phyloP scores from a whole-genome alignment of 2,797 vertebrate species.

The Artibeus jamaicensis region DNA sequence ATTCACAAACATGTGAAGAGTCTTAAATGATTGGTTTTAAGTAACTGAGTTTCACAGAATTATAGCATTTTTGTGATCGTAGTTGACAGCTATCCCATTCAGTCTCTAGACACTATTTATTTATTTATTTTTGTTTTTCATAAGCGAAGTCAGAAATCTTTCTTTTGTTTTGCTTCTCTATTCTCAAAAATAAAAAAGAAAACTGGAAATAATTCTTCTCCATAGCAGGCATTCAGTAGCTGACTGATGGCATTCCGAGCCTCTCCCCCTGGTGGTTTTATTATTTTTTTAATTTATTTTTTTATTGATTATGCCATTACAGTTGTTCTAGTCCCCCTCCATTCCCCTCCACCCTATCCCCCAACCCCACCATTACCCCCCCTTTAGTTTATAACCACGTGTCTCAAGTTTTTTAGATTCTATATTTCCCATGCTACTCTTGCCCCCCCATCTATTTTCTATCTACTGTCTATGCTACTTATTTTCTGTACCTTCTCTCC shows the following conservation, averaged over 20 bases:
- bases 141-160: background rate
- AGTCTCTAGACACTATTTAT: background rate
- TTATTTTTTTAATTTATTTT: no score
- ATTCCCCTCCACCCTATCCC: no score
- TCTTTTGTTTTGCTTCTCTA: background rate
- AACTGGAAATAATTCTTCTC: background rate
- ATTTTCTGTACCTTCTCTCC: no score
- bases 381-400: no score
- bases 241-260: background rate
- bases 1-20: background rate
- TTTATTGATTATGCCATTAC: no score
- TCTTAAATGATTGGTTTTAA: background rate
- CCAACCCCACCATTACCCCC: no score
- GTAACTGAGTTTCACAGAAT: background rate
- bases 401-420: no score
- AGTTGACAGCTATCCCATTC: background rate
- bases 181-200: background rate
- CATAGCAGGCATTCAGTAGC: background rate
- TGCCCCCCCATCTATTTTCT: no score
- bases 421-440: no score
- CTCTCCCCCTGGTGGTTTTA: background rate
- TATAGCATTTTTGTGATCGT: background rate
- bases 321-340: no score
- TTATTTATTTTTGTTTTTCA: background rate
- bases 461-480: no score